Base-by-base conservation (phyloP, 2,113 vertebrate species). In the Xiphias gladius region DNA sequence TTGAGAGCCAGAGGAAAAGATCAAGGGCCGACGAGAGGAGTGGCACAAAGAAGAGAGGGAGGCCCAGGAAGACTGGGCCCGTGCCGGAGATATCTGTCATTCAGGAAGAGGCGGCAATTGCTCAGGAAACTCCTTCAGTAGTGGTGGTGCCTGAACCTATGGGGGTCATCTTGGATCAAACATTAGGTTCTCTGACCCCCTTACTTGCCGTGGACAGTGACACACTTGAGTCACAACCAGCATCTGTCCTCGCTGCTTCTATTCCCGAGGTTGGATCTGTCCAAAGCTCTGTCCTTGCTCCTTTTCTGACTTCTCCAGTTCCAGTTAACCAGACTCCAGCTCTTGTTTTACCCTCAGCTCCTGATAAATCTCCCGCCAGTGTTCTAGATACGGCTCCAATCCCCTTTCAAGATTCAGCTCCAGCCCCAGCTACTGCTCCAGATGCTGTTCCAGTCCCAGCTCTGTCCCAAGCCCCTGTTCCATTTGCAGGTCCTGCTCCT, bases 1-100 rank as follows among this genome's bases (percentile, higher is more conserved):
- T 64, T 77, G 92, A 95, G 87, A 95, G 92, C 74, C 90, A 79
- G 69, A 86, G 70, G 73, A 95, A 95, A 79, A 93, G 90, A 85
- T 70, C 37, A 4, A 90, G 88, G 52, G 73, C 76, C 19, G 91
- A 87, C 14, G 75, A 74, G 71, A 93, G 83, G 67, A 89, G 87
- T 3, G 76, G 92, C 58, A 24, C 86, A 0, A 93, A 91, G 70
- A 94, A 71, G 76, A 90, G 92, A 83, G 95, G 95, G 20, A 90
- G 95, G 30, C 94, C 95, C 24, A 92, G 85, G 79, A 96, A 95
- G 85, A 77, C n/a, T 4, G 88, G 88, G 4, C 17, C 73, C 28
- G 32, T 10, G 0, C 19, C 32, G 0, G 84, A 88, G 71, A 46
- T 79, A 43, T 59, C 82, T 39, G 62, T 55, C 24, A 9, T 65